Evolutionary conservation across 2,797 vertebrate species (phyloP).

Genomic region (Eremophila alpestris): DNA sequence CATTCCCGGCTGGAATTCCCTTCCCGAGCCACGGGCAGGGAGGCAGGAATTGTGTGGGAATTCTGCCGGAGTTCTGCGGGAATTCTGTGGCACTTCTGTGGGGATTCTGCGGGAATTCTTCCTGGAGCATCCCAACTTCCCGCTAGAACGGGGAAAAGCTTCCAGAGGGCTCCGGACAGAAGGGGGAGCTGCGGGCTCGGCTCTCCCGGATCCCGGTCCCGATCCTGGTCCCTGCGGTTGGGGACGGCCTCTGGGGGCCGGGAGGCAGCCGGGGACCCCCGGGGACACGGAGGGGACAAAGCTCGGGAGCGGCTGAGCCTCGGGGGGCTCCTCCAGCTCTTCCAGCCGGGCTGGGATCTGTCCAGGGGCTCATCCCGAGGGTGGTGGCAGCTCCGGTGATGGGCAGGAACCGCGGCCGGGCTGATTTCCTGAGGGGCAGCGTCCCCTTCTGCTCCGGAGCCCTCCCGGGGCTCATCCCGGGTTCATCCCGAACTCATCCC

Average conservation of each 20-base stretch:
- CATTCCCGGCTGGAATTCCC: background rate
- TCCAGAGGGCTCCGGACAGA: background rate
- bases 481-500: too few relatives aligned
- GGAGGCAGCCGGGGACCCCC: background rate
- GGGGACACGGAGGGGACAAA: background rate
- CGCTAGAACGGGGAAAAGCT: accelerated
- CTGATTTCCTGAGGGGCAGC: too few relatives aligned
- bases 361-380: background rate
- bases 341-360: background rate
- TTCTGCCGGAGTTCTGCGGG: background rate
- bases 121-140: background rate
- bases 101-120: background rate
- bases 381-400: too few relatives aligned
- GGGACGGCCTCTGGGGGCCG: background rate
- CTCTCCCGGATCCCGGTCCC: background rate
- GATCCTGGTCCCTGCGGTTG: too few relatives aligned
- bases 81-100: background rate
- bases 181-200: conserved; percentile 66
- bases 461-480: too few relatives aligned
- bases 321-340: background rate
- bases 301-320: too few relatives aligned
- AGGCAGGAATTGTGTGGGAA: background rate
- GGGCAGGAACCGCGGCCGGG: background rate
- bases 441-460: too few relatives aligned
- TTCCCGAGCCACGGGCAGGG: background rate